phyloP scores from a whole-genome alignment of 2,888 invertebrate species.

The Brachyptera putata region DNA sequence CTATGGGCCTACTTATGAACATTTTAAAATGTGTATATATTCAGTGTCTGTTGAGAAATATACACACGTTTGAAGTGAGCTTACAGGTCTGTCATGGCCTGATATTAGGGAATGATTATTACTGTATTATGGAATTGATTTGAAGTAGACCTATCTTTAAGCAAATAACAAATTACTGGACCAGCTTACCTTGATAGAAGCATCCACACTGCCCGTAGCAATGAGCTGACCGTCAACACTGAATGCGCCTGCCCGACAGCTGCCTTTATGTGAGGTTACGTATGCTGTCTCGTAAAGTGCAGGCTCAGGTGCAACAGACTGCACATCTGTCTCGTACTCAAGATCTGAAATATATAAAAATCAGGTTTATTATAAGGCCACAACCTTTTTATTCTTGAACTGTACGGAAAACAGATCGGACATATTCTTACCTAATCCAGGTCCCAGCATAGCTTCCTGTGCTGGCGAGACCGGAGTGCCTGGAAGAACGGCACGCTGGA shows the following conservation, averaged over 20 bases:
- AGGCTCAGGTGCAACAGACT: slow-evolving; percentile 90
- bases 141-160: too few species aligned
- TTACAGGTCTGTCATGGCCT: too few species aligned
- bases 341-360: slow-evolving; percentile 59
- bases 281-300: slow-evolving; percentile 98
- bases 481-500: slow-evolving; percentile 49
- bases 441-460: slow-evolving; percentile 58
- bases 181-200: slow-evolving; percentile 95
- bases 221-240: slow-evolving; percentile 92
- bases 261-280: slow-evolving; percentile 96
- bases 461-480: slow-evolving; percentile 49
- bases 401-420: neutral
- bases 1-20: too few species aligned
- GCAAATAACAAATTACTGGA: too few species aligned
- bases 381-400: neutral
- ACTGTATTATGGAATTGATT: too few species aligned
- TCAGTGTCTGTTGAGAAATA: too few species aligned
- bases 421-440: slow-evolving; percentile 53
- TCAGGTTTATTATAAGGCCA: neutral
- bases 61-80: too few species aligned
- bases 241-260: slow-evolving; percentile 94
- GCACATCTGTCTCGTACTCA: slow-evolving; percentile 95
- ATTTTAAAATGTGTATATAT: too few species aligned
- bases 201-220: slow-evolving; percentile 97
- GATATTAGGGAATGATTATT: too few species aligned